A percentile compares a stretch with the other conserved stretches of the same genome.
phyloP scores from a whole-genome alignment of 2,888 invertebrate genomes.

The Macrosoma leucophasiata region DNA sequence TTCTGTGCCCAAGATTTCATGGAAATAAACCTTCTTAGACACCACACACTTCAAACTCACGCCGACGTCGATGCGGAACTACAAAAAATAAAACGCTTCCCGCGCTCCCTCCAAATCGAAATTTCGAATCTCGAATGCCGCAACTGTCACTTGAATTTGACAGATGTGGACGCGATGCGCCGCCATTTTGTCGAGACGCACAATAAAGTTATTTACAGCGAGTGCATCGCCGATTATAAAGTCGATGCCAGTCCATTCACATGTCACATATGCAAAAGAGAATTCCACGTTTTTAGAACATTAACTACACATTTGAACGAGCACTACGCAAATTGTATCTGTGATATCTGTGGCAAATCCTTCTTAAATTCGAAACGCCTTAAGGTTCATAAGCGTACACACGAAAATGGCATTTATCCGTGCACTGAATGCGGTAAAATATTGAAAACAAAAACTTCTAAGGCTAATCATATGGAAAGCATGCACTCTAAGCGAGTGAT shows the following conservation, averaged over 20 bases:
- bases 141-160: conserved; percentile 42
- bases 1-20: conserved; percentile 56
- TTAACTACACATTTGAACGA: conserved; percentile 64
- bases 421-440: conserved; percentile 52
- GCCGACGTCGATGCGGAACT: conserved; percentile 41
- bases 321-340: conserved; percentile 67
- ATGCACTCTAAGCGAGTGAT: conserved; percentile 52
- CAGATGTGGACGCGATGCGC: conserved; percentile 43
- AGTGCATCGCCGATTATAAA: conserved; percentile 62
- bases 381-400: conserved; percentile 65
- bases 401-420: conserved; percentile 57
- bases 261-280: conserved; percentile 49
- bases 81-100: conserved; percentile 53
- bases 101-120: conserved; percentile 58
- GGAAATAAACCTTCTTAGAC: conserved; percentile 44
- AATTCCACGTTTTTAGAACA: conserved; percentile 58
- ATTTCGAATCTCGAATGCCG: conserved; percentile 56
- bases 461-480: conserved; percentile 55
- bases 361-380: conserved; percentile 65
- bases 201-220: conserved; percentile 48
- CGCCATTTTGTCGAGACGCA: conserved; percentile 47
- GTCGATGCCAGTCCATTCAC: conserved; percentile 47
- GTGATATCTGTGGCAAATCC: conserved; percentile 67
- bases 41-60: conserved; percentile 41
- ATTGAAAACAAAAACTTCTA: conserved; percentile 49